These are phyloP conservation scores for Helostoma temminkii DNA, from an alignment of 2,797 vertebrate genomes.

Conservation along the genomic window DNA sequence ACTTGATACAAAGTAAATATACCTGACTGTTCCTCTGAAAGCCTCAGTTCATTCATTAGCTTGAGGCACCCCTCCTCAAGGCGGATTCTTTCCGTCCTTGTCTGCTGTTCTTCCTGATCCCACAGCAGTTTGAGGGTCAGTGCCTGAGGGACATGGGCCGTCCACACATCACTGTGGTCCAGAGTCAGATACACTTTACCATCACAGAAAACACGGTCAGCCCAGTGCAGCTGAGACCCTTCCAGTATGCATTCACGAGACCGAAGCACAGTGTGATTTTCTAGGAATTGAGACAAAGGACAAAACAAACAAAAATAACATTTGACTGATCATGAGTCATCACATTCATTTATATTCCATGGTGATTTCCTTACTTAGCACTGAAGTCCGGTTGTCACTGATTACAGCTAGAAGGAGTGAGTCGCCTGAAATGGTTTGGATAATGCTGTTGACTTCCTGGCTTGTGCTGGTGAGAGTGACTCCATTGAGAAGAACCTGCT, in stretches of 20 bases:
- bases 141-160: constrained; percentile 54
- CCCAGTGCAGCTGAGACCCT: constrained; percentile 63
- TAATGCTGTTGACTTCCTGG: constrained; percentile 47
- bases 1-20: background rate
- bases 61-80: constrained; percentile 73
- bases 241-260: constrained; percentile 75
- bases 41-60: constrained; percentile 63
- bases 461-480: constrained; percentile 26
- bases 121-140: constrained; percentile 52
- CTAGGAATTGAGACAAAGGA: constrained; percentile 35
- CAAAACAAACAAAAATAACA: background rate
- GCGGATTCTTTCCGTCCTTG: constrained; percentile 33
- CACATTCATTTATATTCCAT: background rate
- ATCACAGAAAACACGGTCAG: constrained; percentile 68
- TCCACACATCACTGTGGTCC: constrained; percentile 68
- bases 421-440: constrained; percentile 50
- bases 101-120: constrained; percentile 50
- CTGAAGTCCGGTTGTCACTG: constrained; percentile 39
- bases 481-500: constrained; percentile 70
- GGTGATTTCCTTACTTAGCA: constrained; percentile 51
- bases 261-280: constrained; percentile 60
- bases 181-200: constrained; percentile 70
- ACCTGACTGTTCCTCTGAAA: constrained; percentile 62
- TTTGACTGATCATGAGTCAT: background rate
- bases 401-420: constrained; percentile 8